A percentile compares a stretch with the other conserved stretches of the same genome.
Evolutionary conservation across 1,140 invertebrate genomes (phyloP).

Genomic region (Apis laboriosa): DNA sequence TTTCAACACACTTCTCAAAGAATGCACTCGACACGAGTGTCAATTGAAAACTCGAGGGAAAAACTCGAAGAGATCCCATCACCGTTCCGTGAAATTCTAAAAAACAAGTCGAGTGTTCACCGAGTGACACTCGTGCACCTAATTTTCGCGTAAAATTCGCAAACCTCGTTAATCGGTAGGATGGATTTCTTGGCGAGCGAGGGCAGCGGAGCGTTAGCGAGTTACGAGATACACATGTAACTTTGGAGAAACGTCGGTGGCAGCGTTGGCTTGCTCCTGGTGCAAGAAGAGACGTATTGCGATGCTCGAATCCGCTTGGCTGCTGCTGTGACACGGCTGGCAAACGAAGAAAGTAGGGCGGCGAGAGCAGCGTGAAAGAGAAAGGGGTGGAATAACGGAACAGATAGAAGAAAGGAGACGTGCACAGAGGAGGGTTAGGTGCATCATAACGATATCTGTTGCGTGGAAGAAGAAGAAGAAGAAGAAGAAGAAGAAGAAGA

Average conservation of each 20-base stretch:
- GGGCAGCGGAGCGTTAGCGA: too few relatives aligned
- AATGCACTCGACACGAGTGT: neutral
- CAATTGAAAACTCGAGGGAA: neutral
- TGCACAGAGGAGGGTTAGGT: neutral
- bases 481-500: neutral
- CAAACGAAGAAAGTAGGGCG: slow-evolving; percentile 55
- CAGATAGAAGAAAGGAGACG: neutral
- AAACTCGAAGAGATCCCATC: neutral
- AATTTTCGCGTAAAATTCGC: slow-evolving; percentile 8
- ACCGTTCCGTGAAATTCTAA: neutral
- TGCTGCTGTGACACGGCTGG: slow-evolving; percentile 40
- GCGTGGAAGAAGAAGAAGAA: neutral
- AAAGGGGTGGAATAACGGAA: slow-evolving; percentile 32
- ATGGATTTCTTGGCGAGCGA: neutral
- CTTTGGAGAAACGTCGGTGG: neutral
- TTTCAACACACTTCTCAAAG: neutral
- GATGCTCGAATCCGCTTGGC: slow-evolving; percentile 44
- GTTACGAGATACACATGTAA: slow-evolving; percentile 7
- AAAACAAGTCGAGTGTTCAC: neutral
- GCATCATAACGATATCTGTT: slow-evolving; percentile 23
- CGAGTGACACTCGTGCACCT: neutral
- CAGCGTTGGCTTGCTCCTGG: neutral
- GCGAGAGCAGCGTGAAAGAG: slow-evolving; percentile 43
- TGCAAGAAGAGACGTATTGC: slow-evolving; percentile 47
- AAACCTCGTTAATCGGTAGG: neutral